Percentiles rank a stretch among this genome's conserved stretches.
These are phyloP conservation scores for Argyra leucocephala DNA, from an alignment of 2,888 invertebrate species.

Conservation along the genomic window DNA sequence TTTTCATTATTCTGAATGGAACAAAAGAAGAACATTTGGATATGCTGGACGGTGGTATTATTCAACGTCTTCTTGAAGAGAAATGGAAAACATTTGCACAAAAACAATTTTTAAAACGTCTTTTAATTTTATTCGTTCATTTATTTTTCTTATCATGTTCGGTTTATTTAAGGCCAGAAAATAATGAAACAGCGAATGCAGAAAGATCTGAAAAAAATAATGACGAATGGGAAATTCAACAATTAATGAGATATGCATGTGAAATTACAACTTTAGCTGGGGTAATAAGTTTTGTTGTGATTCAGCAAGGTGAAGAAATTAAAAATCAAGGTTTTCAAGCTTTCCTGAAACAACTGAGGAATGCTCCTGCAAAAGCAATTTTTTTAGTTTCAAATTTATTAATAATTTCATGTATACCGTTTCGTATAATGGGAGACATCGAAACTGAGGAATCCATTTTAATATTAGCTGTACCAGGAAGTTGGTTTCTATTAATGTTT, in stretches of 20 bases:
- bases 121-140: slow-evolving; percentile 79
- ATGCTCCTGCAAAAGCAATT: slow-evolving; percentile 90
- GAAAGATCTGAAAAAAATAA: slow-evolving; percentile 23
- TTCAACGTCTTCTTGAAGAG: slow-evolving; percentile 90
- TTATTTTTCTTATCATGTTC: slow-evolving; percentile 79
- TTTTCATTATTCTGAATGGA: slow-evolving; percentile 94
- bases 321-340: slow-evolving; percentile 85
- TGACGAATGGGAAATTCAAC: slow-evolving; percentile 39
- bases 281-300: slow-evolving; percentile 78
- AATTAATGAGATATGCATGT: slow-evolving; percentile 55
- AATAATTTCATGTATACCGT: slow-evolving; percentile 82
- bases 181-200: slow-evolving; percentile 31
- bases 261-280: slow-evolving; percentile 79
- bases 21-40: slow-evolving; percentile 96
- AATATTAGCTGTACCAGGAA: slow-evolving; percentile 85
- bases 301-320: slow-evolving; percentile 91
- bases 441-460: slow-evolving; percentile 84
- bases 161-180: slow-evolving; percentile 76
- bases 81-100: slow-evolving; percentile 99
- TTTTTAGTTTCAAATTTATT: slow-evolving; percentile 85
- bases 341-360: slow-evolving; percentile 84
- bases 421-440: slow-evolving; percentile 62
- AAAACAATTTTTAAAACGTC: slow-evolving; percentile 83
- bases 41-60: slow-evolving; percentile 97
- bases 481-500: slow-evolving; percentile 96